Evolutionary conservation across 1,140 invertebrate species (phyloP).

Genomic region (Diorhabda carinulata): DNA sequence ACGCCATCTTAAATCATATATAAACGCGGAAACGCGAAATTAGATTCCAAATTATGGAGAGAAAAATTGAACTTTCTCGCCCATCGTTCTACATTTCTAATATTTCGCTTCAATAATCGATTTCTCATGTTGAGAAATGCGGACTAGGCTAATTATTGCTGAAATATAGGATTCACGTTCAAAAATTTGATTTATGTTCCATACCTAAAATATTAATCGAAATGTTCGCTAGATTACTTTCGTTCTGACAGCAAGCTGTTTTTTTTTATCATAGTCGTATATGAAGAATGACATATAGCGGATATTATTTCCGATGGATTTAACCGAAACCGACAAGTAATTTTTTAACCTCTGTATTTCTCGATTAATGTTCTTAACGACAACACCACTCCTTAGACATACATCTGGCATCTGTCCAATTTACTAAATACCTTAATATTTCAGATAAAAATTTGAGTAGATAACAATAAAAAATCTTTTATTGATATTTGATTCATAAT

Average conservation of each 20-base stretch:
- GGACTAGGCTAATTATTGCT: background rate
- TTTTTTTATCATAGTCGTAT: background rate
- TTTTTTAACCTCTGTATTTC: background rate
- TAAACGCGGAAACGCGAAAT: no score
- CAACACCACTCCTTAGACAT: background rate
- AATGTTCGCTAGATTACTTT: background rate
- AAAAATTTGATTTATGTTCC: background rate
- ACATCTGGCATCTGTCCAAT: no score
- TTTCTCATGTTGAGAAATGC: background rate
- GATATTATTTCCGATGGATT: constrained; percentile 2
- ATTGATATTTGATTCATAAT: no score
- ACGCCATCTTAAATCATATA: no score
- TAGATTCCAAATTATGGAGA: no score
- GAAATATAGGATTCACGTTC: constrained; percentile 2
- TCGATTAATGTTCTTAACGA: background rate
- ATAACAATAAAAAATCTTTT: no score
- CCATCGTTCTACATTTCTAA: no score
- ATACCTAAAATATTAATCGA: background rate
- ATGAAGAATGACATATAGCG: background rate
- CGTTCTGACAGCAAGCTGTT: background rate
- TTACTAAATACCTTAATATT: no score
- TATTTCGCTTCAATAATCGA: background rate
- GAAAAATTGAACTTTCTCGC: no score
- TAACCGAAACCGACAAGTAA: background rate
- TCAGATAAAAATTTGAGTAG: no score